These are phyloP conservation scores for Drosophila nasuta DNA, from an alignment of 1,140 invertebrate species.

Conservation along the genomic window DNA sequence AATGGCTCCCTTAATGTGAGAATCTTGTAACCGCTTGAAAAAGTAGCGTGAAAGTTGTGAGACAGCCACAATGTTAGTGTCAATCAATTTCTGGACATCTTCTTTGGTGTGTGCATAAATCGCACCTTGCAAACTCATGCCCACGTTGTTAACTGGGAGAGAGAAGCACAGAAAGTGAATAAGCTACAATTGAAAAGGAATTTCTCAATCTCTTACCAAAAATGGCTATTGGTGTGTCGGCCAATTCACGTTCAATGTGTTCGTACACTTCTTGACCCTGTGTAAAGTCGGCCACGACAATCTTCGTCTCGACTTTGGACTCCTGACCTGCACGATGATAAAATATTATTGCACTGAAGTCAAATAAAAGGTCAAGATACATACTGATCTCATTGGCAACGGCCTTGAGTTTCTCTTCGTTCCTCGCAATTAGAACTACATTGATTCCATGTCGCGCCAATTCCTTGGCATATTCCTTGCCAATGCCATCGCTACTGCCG, in stretches of 20 bases:
- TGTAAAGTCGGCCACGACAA: conserved; percentile 92
- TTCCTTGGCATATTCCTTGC: conserved; percentile 94
- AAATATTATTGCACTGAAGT: background rate
- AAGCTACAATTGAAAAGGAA: background rate
- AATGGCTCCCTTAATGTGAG: conserved; percentile 92
- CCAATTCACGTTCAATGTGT: conserved; percentile 88
- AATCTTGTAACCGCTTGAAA: conserved; percentile 90
- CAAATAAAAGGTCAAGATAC: conserved; percentile 16
- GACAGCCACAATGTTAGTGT: conserved; percentile 93
- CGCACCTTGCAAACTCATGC: conserved; percentile 90
- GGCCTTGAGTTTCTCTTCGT: conserved; percentile 90
- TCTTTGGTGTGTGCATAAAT: conserved; percentile 90
- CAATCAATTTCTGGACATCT: conserved; percentile 92
- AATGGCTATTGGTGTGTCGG: conserved; percentile 90
- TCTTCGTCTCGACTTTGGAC: conserved; percentile 89
- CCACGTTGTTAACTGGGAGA: conserved; percentile 94
- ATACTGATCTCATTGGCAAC: conserved; percentile 92
- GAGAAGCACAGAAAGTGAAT: conserved; percentile 49
- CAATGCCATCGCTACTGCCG: conserved; percentile 97
- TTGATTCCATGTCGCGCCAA: conserved; percentile 92
- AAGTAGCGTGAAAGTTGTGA: conserved; percentile 93
- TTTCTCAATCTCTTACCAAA: conserved; percentile 87
- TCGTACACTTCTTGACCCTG: conserved; percentile 89
- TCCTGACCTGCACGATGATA: conserved; percentile 54
- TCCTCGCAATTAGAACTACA: conserved; percentile 94